These are phyloP conservation scores for Pyxicephalus adspersus DNA, from an alignment of 2,113 vertebrate species.

Conservation along the genomic window DNA sequence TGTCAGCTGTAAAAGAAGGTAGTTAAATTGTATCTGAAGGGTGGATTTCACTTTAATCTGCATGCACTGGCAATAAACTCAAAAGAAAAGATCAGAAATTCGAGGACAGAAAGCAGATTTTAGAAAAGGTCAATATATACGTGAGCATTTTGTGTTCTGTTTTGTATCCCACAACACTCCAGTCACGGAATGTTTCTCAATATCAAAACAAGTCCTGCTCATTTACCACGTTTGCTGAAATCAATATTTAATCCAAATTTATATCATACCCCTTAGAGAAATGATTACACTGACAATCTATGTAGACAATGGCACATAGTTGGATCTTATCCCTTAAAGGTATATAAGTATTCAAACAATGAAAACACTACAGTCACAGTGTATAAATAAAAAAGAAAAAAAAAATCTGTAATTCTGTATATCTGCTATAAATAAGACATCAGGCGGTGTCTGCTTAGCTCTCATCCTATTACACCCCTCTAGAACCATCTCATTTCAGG, in stretches of 20 bases:
- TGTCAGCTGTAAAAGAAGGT: not conserved
- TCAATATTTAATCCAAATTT: slow-evolving; percentile 50
- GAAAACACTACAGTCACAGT: no score
- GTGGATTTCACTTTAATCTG: slow-evolving; percentile 26
- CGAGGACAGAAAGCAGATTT: slow-evolving; percentile 24
- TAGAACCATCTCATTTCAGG: no score
- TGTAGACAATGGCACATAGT: slow-evolving; percentile 8
- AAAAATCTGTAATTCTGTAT: no score
- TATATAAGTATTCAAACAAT: no score
- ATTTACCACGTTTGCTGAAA: slow-evolving; percentile 34
- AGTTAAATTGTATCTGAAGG: slow-evolving; percentile 22
- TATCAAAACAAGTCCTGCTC: slow-evolving; percentile 41
- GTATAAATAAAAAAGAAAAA: no score
- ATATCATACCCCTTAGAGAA: slow-evolving; percentile 40
- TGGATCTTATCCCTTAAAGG: not conserved
- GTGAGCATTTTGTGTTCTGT: slow-evolving; percentile 32
- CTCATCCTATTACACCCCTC: no score
- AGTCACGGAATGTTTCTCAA: slow-evolving; percentile 34
- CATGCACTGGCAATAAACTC: slow-evolving; percentile 20
- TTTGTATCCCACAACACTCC: slow-evolving; percentile 1
- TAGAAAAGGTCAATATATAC: slow-evolving; percentile 32
- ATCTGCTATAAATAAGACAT: no score
- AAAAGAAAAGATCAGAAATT: slow-evolving; percentile 8
- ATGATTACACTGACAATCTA: slow-evolving; percentile 41
- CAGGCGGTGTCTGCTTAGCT: no score